These are phyloP conservation scores for Ptilodon capucinus DNA, from an alignment of 2,888 invertebrate species.

Conservation along the genomic window DNA sequence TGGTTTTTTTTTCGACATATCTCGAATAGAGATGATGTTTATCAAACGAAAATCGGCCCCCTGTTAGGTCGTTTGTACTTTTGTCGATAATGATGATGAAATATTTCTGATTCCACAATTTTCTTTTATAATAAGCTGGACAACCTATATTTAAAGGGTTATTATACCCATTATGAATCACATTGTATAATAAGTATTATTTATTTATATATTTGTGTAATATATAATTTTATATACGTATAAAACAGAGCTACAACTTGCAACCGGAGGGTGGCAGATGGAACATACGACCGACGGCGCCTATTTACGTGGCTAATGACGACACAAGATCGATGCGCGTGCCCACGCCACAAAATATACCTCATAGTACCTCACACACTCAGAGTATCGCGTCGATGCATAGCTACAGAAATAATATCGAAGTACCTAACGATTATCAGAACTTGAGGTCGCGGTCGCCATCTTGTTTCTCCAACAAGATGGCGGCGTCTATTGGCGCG, in stretches of 20 bases:
- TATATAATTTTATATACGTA: slow-evolving; percentile 35
- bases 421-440: slow-evolving; percentile 77
- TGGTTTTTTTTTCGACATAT: too few relatives aligned
- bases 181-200: too few relatives aligned
- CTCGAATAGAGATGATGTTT: too few relatives aligned
- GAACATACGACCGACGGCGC: slow-evolving; percentile 78
- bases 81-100: too few relatives aligned
- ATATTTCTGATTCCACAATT: too few relatives aligned
- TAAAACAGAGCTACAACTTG: slow-evolving; percentile 77
- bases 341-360: slow-evolving; percentile 71
- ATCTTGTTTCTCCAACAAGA: slow-evolving; percentile 80
- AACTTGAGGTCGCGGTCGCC: slow-evolving; percentile 78
- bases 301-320: slow-evolving; percentile 74
- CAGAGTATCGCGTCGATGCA: slow-evolving; percentile 81
- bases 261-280: slow-evolving; percentile 73
- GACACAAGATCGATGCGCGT: slow-evolving; percentile 63
- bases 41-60: too few relatives aligned
- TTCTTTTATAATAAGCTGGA: too few relatives aligned
- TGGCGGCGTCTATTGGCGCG: slow-evolving; percentile 76
- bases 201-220: slow-evolving; percentile 43
- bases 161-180: too few relatives aligned
- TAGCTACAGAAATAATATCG: slow-evolving; percentile 78
- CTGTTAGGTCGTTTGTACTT: too few relatives aligned
- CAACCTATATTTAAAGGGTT: too few relatives aligned
- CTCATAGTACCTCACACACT: slow-evolving; percentile 75